Evolutionary conservation across 2,797 vertebrate species (phyloP).

Genomic region (Ptychobarbus kaznakovi): DNA sequence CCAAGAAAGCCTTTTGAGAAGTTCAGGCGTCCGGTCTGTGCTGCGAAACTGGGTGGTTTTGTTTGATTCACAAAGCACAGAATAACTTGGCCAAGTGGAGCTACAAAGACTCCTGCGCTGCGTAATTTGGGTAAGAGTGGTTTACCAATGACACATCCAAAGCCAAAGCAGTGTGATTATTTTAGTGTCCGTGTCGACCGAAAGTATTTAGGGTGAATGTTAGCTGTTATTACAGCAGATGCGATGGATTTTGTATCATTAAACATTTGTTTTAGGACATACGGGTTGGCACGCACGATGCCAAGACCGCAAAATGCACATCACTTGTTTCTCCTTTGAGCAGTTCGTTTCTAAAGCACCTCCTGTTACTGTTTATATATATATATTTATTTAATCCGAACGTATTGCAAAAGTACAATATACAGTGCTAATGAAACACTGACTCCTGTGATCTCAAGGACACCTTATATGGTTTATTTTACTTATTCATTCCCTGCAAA

Average conservation of each 20-base stretch:
- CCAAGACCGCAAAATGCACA: slow-evolving; percentile 4
- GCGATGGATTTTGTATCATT: not conserved
- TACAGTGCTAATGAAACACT: not conserved
- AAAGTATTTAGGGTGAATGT: not conserved
- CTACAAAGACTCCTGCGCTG: slow-evolving; percentile 35
- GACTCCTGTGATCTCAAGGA: slow-evolving; percentile 1
- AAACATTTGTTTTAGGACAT: not conserved
- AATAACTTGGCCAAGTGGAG: slow-evolving; percentile 39
- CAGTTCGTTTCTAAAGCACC: not conserved
- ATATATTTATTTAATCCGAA: not conserved
- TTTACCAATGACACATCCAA: not conserved
- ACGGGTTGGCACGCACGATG: slow-evolving; percentile 1
- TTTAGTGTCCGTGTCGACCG: not conserved
- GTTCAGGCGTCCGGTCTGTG: slow-evolving; percentile 9
- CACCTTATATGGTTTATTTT: slow-evolving; percentile 29
- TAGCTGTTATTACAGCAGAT: not conserved
- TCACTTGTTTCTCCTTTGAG: not conserved
- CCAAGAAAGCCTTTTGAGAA: slow-evolving; percentile 34
- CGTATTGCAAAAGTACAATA: not conserved
- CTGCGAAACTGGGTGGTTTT: slow-evolving; percentile 29
- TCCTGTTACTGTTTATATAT: not conserved
- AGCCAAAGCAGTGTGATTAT: not conserved
- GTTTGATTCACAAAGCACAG: slow-evolving; percentile 36
- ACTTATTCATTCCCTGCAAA: slow-evolving; percentile 40
- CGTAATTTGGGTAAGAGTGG: slow-evolving; percentile 42